Evolutionary conservation across 2,797 vertebrate genomes (phyloP), one percentile per base, ranked within the genome.

Genomic region (Babyrousa celebensis): DNA sequence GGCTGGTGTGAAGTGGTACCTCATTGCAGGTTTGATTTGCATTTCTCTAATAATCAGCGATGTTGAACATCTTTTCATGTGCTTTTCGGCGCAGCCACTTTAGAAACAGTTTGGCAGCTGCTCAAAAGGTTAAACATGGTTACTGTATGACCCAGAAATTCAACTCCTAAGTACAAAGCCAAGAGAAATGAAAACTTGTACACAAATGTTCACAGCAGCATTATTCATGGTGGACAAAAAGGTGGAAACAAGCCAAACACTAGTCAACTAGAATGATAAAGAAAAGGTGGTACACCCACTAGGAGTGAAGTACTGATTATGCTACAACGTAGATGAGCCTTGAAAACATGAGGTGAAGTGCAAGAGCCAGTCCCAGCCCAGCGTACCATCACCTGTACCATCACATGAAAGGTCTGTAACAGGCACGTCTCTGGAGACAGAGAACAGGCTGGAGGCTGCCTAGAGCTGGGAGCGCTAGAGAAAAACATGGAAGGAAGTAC

Each of bases 111-210:
- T 11, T 68, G 52, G 77, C 40, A 79, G 52, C n/a, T 32, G 12
- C 15, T 74, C 60, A 36, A 85, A 95, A 56, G 43, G 40, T 91
- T 74, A 87, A 54, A 82, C 6, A 62, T 2, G 32, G 18, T 62
- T 85, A 79, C 25, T 77, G 32, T 15, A 43, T 71, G 56, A 84
- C 18, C 17, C 12, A 54, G 65, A 20, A 77, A 68, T 75, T 96
- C 89, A 8, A 85, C 36, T 27, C 63, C 70, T 20, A 87, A 48
- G 43, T 71, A 86, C 6, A 65, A 3, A 93, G 20, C 3, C 15
- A 32, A 94, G 17, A 80, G 54, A 91, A 91, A 85, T n/a, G 11
- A 78, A 89, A n/a, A 48, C 25, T n/a, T 63, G 52, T 27, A 77
- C 56, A 36, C 20, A 77, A 85, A 85, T 27, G 21, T 56, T 60